Conservation (phyloP, 2,888 invertebrate species). For the Perizoma flavofasciatum region DNA sequence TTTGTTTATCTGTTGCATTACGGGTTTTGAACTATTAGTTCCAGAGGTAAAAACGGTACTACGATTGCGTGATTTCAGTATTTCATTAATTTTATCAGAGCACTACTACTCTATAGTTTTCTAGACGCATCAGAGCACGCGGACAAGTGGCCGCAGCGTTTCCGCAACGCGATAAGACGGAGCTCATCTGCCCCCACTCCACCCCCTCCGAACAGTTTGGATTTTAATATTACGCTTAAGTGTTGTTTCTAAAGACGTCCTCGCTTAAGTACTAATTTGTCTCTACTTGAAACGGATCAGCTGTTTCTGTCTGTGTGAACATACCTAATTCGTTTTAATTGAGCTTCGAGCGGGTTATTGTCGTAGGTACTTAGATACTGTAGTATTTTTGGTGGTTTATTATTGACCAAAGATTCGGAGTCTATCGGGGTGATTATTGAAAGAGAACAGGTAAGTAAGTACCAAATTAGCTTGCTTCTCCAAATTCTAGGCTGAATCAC, state of each 20-base stretch:
- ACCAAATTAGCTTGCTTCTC: no score
- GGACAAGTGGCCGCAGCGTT: conserved; percentile 72
- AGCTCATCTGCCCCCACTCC: conserved; percentile 41
- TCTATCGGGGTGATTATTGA: no score
- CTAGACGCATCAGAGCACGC: conserved; percentile 31
- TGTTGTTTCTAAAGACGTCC: conserved; percentile 77
- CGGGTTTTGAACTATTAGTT: no score
- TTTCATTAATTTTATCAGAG: no score
- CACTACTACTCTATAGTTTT: conserved; percentile 40
- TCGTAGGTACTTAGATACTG: not conserved
- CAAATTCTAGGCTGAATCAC: no score
- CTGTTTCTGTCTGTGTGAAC: conserved; percentile 45
- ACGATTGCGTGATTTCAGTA: no score
- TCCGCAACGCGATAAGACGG: conserved; percentile 76
- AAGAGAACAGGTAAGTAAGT: no score
- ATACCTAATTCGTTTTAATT: conserved; percentile 7
- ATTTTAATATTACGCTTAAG: conserved; percentile 81
- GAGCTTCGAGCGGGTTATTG: not conserved
- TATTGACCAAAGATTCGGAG: not conserved
- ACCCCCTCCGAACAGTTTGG: conserved; percentile 66
- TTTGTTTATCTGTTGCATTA: no score
- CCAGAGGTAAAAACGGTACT: no score
- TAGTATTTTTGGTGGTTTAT: not conserved
- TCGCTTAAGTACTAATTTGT: conserved; percentile 79
- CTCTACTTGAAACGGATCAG: conserved; percentile 66